Evolutionary conservation across 2,888 invertebrate species (phyloP).

Genomic region (Drosophila recens): DNA sequence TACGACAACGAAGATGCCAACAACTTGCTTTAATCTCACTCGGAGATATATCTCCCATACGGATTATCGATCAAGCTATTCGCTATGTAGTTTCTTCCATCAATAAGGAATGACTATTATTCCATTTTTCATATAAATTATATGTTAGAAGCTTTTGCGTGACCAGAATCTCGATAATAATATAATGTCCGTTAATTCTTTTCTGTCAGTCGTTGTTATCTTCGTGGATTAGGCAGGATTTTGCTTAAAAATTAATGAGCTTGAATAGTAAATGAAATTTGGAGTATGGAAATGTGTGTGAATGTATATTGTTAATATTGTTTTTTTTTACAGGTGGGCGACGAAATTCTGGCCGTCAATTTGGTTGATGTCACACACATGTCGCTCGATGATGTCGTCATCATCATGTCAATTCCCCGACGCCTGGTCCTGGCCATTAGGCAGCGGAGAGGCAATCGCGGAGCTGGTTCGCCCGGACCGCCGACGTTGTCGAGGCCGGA

Average conservation of each 20-base stretch:
- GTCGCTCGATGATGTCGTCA: slow-evolving; percentile 99
- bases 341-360: slow-evolving; percentile 99
- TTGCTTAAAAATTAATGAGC: slow-evolving; percentile 1
- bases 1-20: no score
- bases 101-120: neutral
- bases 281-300: neutral
- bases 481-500: slow-evolving; percentile 89
- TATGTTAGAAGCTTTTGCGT: neutral
- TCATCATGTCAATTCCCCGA: slow-evolving; percentile 99
- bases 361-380: slow-evolving; percentile 98
- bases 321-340: slow-evolving; percentile 90
- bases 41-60: no score
- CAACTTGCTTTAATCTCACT: no score
- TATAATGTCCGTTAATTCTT: neutral
- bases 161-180: neutral
- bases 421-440: slow-evolving; percentile 97
- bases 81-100: no score
- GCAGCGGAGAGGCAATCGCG: slow-evolving; percentile 90
- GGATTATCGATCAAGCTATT: no score
- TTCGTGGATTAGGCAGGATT: neutral
- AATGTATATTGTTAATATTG: neutral
- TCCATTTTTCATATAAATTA: neutral
- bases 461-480: slow-evolving; percentile 85
- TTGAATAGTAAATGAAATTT: neutral
- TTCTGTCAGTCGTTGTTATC: neutral